Conservation (phyloP, 2,797 vertebrate genomes). For the Parotocinclus haroldoi region DNA sequence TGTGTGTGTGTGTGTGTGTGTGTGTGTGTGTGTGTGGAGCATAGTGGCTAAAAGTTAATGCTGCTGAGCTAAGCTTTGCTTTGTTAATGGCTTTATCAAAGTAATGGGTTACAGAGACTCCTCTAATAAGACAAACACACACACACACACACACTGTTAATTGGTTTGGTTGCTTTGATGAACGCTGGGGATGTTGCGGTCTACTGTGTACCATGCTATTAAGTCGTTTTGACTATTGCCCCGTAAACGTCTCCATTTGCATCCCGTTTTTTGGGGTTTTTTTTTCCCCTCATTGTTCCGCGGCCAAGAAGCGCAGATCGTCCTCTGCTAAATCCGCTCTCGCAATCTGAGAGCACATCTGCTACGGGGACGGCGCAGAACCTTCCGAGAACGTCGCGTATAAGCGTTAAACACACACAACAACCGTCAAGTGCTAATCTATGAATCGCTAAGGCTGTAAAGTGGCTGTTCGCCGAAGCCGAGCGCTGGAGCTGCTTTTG, state of each 20-base stretch:
- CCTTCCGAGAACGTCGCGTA: no score
- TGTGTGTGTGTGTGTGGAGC: slow-evolving; percentile 59
- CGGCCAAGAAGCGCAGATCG: slow-evolving; percentile 3
- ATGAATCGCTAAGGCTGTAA: no score
- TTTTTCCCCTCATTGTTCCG: slow-evolving; percentile 7
- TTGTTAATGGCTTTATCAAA: slow-evolving; percentile 46
- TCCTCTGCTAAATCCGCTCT: background rate
- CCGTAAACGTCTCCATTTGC: slow-evolving; percentile 25
- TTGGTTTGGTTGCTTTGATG: slow-evolving; percentile 20
- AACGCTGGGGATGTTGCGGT: slow-evolving; percentile 17
- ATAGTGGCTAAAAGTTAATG: slow-evolving; percentile 73
- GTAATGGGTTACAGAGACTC: slow-evolving; percentile 68
- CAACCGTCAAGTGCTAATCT: no score
- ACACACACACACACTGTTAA: slow-evolving; percentile 9
- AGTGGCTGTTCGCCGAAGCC: no score
- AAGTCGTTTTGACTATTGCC: slow-evolving; percentile 19
- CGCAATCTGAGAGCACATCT: background rate
- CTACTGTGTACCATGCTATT: slow-evolving; percentile 16
- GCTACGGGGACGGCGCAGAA: no score
- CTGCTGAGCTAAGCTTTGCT: slow-evolving; percentile 37
- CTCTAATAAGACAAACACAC: slow-evolving; percentile 33
- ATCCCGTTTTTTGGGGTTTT: slow-evolving; percentile 24
- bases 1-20: slow-evolving; percentile 56
- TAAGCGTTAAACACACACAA: background rate
- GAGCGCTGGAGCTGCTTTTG: no score